Evolutionary conservation across 2,113 vertebrate genomes (phyloP).

Genomic region (Candoia aspera): DNA sequence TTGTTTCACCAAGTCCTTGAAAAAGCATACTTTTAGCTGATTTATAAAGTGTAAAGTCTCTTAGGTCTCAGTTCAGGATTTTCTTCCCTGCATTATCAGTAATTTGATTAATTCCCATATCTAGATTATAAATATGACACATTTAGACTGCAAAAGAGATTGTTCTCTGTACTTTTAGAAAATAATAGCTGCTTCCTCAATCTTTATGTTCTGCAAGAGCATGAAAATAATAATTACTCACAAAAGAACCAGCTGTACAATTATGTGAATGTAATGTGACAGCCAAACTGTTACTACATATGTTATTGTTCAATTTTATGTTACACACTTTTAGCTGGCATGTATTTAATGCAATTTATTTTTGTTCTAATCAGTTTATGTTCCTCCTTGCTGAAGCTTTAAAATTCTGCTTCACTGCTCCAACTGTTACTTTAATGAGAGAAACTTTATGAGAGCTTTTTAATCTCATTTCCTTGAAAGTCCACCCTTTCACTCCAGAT

Average conservation of each 20-base stretch:
- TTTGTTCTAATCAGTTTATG: conserved; percentile 32
- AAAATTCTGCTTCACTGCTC: conserved; percentile 7
- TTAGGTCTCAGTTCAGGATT: not conserved
- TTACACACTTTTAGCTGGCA: not conserved
- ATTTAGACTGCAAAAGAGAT: not conserved
- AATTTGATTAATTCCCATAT: not conserved
- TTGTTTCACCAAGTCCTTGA: not conserved
- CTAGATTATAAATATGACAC: not conserved
- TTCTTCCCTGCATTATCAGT: not conserved
- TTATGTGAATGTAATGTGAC: conserved; percentile 15
- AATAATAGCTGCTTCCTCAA: conserved; percentile 36
- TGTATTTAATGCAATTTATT: conserved; percentile 6
- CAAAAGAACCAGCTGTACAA: conserved; percentile 5
- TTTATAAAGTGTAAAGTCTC: not conserved
- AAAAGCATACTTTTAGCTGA: not conserved
- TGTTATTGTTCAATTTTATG: conserved; percentile 29
- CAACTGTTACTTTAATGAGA: conserved; percentile 19
- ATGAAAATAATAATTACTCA: conserved; percentile 24
- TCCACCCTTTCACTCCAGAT: conserved; percentile 15
- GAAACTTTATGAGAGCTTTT: conserved; percentile 21
- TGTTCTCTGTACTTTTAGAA: conserved; percentile 20
- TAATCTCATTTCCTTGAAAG: conserved; percentile 32
- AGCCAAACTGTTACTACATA: conserved; percentile 7
- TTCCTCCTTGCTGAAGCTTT: conserved; percentile 15
- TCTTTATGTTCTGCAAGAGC: not conserved